Evolutionary conservation across 2,113 vertebrate species (phyloP).

Genomic region (Eidolon helvum): DNA sequence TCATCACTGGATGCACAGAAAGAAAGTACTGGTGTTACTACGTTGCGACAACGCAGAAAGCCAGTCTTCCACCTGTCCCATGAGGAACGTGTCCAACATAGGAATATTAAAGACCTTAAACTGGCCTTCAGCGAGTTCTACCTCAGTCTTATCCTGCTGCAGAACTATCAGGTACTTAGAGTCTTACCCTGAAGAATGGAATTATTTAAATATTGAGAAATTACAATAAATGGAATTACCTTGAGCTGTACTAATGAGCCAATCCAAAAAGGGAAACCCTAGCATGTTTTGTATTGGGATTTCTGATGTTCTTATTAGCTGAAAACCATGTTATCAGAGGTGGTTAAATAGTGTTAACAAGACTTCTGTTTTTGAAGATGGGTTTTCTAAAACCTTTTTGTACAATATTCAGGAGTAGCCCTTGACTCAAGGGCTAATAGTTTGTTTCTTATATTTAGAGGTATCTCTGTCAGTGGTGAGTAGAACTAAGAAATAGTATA

Average conservation of each 20-base stretch:
- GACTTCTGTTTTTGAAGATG: neutral
- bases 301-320: neutral
- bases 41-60: slow-evolving; percentile 91
- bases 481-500: slow-evolving; percentile 14
- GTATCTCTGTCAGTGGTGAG: neutral
- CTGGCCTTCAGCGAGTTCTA: slow-evolving; percentile 99
- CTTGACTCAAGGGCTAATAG: neutral
- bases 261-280: neutral
- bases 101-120: slow-evolving; percentile 98
- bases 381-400: slow-evolving; percentile 1
- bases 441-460: slow-evolving; percentile 49
- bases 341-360: neutral
- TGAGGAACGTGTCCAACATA: slow-evolving; percentile 95
- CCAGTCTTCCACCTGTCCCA: slow-evolving; percentile 95
- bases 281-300: neutral
- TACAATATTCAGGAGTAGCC: neutral
- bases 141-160: slow-evolving; percentile 99
- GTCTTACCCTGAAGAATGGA: neutral
- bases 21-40: slow-evolving; percentile 88
- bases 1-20: slow-evolving; percentile 95
- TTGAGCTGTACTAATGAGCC: neutral
- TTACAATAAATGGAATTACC: neutral
- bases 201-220: neutral
- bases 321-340: neutral
- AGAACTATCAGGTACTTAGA: slow-evolving; percentile 96